These are phyloP conservation scores for Euwallacea fornicatus DNA, from an alignment of 1,140 invertebrate species.

Conservation along the genomic window DNA sequence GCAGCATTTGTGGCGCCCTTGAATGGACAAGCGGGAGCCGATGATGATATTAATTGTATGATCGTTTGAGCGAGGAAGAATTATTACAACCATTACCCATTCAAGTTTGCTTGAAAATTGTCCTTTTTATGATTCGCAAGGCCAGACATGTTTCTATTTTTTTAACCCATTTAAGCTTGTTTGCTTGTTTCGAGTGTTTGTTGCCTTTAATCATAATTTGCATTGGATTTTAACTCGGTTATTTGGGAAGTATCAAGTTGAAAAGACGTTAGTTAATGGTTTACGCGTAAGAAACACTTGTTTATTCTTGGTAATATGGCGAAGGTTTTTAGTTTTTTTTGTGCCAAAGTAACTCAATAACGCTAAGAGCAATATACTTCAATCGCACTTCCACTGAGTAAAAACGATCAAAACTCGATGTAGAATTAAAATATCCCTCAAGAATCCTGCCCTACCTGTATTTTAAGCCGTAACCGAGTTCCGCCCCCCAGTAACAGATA, in stretches of 20 bases:
- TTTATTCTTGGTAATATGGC: no score
- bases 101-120: not conserved
- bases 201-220: no score
- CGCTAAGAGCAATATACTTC: no score
- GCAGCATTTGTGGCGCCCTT: not conserved
- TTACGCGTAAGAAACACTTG: no score
- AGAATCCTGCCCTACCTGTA: not conserved
- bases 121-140: not conserved
- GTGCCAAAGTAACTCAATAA: no score
- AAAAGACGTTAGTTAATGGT: not conserved
- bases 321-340: no score
- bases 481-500: no score
- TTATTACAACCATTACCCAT: not conserved
- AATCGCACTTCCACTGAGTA: not conserved
- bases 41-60: not conserved
- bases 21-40: not conserved
- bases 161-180: not conserved
- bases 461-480: not conserved
- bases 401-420: not conserved
- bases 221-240: no score
- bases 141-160: not conserved
- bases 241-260: not conserved
- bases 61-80: slow-evolving; percentile 1
- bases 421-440: not conserved
- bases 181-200: not conserved